Conservation (phyloP, 2,888 invertebrate species). For the Andrena flavipes region DNA sequence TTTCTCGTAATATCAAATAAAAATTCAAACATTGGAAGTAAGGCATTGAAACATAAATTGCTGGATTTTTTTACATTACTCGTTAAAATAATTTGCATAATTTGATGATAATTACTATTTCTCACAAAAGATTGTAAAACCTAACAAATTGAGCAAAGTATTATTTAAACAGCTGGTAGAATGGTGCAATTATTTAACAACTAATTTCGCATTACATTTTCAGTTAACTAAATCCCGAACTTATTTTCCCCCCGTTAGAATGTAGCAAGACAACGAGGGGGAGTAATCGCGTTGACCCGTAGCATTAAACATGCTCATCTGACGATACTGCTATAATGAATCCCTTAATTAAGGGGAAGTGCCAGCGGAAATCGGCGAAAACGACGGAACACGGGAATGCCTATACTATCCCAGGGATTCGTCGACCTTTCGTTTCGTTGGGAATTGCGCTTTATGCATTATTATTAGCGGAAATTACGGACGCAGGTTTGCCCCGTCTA, state of each 20-base stretch:
- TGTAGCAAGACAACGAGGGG: slow-evolving; percentile 1
- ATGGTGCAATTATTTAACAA: no score
- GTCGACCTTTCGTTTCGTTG: slow-evolving; percentile 56
- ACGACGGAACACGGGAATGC: slow-evolving; percentile 55
- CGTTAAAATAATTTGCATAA: no score
- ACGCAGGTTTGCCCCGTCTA: slow-evolving; percentile 42
- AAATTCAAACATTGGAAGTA: no score
- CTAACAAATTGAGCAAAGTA: no score
- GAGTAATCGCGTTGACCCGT: slow-evolving; percentile 44
- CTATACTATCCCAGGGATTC: slow-evolving; percentile 32
- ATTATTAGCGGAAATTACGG: slow-evolving; percentile 69
- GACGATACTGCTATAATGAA: slow-evolving; percentile 73
- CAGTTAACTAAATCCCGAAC: not conserved
- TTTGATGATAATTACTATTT: no score
- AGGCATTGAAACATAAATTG: no score
- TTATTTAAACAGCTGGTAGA: no score
- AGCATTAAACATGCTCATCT: slow-evolving; percentile 57
- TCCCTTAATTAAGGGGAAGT: slow-evolving; percentile 74
- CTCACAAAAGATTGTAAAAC: no score
- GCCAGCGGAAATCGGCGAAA: slow-evolving; percentile 66
- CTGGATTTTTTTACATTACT: no score
- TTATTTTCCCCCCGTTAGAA: not conserved
- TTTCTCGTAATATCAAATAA: no score
- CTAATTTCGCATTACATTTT: not conserved
- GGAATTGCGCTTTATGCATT: slow-evolving; percentile 65